Percentiles rank a stretch among this genome's conserved stretches.
phyloP scores from a whole-genome alignment of 1,140 invertebrate genomes.

The Sipha flava region DNA sequence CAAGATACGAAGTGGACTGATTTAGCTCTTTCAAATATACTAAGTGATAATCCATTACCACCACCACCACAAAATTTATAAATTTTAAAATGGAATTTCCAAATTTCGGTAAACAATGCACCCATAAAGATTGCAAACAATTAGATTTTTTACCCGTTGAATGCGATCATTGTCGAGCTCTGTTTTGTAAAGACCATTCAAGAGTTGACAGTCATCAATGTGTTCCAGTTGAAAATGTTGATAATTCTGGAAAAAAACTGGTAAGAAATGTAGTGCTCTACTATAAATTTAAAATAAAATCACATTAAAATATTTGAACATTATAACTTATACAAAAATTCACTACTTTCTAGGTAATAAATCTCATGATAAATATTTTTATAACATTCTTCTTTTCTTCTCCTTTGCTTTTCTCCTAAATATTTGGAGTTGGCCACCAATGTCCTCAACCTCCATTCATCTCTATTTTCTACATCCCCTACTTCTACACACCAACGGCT shows the following conservation, averaged over 20 bases:
- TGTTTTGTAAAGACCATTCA: constrained; percentile 47
- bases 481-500: no score
- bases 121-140: constrained; percentile 43
- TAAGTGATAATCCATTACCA: constrained; percentile 12
- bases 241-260: background rate
- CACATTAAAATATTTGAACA: no score
- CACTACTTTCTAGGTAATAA: no score
- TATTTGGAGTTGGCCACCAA: no score
- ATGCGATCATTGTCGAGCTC: constrained; percentile 43
- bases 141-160: constrained; percentile 47
- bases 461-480: no score
- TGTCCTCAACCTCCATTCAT: no score
- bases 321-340: no score
- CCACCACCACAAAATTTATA: background rate
- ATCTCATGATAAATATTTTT: no score
- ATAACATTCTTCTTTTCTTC: no score
- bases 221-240: background rate
- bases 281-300: no score
- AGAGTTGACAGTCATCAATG: constrained; percentile 42
- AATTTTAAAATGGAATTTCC: constrained; percentile 44
- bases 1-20: constrained; percentile 85
- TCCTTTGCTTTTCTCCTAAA: no score
- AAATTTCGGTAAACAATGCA: constrained; percentile 43
- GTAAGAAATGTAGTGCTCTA: background rate
- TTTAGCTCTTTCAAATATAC: constrained; percentile 53